These are phyloP conservation scores for Apamea monoglypha DNA, from an alignment of 2,888 invertebrate species.

Conservation along the genomic window DNA sequence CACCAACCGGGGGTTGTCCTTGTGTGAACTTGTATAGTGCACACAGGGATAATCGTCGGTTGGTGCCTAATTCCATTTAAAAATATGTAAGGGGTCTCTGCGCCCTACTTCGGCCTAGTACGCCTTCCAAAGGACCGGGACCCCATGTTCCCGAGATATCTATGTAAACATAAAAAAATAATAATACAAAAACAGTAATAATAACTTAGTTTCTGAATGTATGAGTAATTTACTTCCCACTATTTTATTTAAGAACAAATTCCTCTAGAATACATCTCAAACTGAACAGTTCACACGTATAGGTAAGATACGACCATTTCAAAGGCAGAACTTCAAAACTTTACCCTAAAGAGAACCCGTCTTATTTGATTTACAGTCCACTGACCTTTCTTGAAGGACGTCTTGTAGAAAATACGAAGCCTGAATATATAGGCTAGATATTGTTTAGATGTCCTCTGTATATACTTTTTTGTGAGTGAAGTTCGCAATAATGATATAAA, in stretches of 20 bases:
- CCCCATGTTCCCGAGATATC: too few species aligned
- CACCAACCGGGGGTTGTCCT: too few species aligned
- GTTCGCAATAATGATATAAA: background rate
- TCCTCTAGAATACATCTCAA: background rate
- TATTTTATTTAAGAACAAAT: conserved; percentile 2
- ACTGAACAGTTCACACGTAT: conserved; percentile 21
- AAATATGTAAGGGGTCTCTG: too few species aligned
- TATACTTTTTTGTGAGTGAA: background rate
- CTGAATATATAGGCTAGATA: background rate
- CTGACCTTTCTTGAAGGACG: background rate
- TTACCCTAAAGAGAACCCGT: conserved; percentile 6
- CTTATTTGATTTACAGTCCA: conserved; percentile 29
- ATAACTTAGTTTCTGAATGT: background rate
- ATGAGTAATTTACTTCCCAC: background rate
- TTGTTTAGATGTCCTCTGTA: background rate
- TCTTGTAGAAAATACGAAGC: background rate
- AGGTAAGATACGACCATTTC: conserved; percentile 4
- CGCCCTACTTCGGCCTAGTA: too few species aligned
- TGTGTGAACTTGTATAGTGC: too few species aligned
- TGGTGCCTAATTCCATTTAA: too few species aligned
- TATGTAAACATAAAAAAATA: too few species aligned
- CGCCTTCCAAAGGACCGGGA: too few species aligned
- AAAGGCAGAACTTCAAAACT: conserved; percentile 32
- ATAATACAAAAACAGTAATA: background rate
- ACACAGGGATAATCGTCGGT: too few species aligned